Evolutionary conservation across 2,797 vertebrate species (phyloP), one percentile per base, ranked within the genome.

Genomic region (Darevskia nairensis): DNA sequence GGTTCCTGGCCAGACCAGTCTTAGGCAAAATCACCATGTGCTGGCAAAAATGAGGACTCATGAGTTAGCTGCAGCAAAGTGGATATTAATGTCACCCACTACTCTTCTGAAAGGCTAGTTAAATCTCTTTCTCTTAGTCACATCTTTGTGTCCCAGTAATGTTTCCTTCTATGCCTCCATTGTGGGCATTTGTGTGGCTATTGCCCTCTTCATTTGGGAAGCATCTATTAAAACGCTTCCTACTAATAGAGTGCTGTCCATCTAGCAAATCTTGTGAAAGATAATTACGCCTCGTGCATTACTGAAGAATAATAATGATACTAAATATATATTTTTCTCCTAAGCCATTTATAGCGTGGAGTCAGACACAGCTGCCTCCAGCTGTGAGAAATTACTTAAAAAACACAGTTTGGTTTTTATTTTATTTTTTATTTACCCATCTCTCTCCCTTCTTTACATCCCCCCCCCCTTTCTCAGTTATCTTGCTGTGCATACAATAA

Each of bases 321-420:
- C n/a, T 92, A 92, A 93, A 90, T 90, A 86, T 89, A 89, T 77
- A 39, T 91, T 89, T 91, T 92, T 87, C 68, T 78, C 89, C 32
- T 17, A 35, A 80, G n/a, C 84, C 89, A 92, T 85, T 17, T 90
- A 86, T 4, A 87, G 1, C 79, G 87, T 41, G 35, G 15, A 79
- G 19, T 85, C 39, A 83, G 21, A 86, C 75, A 13, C 88, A n/a
- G 13, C 84, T 72, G 19, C 1, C 35, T 75, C 25, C 44, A 74
- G 55, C 89, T 82, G 69, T 84, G 71, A n/a, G 80, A 69, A 86
- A 89, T 71, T 88, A 82, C 79, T 90, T 91, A 25, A 69, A 21
- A 77, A 85, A 77, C 55, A 39, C 27, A 68, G 50, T 55, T 55
- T 55, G 13, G 2, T 15, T 90, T 68, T 21, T 17, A 39, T 1